A percentile compares a stretch with the other conserved stretches of the same genome.
phyloP scores from a whole-genome alignment of 2,797 vertebrate genomes.

The Lutjanus argentimaculatus region DNA sequence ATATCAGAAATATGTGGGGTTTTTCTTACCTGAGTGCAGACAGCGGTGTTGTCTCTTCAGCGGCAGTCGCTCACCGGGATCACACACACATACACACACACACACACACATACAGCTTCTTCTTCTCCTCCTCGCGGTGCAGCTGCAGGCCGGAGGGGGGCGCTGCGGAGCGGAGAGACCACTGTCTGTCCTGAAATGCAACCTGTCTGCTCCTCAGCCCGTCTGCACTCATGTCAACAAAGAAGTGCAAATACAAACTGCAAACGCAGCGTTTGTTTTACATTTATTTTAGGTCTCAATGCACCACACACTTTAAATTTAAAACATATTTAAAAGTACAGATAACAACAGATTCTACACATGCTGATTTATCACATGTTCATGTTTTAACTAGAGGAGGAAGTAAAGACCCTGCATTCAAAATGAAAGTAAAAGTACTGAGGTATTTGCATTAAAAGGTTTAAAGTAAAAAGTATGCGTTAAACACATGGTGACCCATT shows the following conservation, averaged over 20 bases:
- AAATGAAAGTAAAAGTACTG: neutral
- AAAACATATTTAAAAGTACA: too few relatives aligned
- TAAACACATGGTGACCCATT: neutral
- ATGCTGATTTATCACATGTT: too few relatives aligned
- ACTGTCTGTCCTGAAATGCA: conserved; percentile 54
- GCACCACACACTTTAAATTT: too few relatives aligned
- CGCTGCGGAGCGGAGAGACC: conserved; percentile 66
- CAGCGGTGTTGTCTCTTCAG: conserved; percentile 86
- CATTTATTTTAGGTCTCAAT: too few relatives aligned
- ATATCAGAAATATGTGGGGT: conserved; percentile 8
- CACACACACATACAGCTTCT: too few relatives aligned
- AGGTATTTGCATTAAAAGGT: neutral
- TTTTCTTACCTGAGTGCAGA: conserved; percentile 85
- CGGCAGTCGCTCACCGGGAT: conserved; percentile 83
- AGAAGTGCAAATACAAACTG: too few relatives aligned
- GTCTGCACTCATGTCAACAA: too few relatives aligned
- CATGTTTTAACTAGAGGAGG: neutral
- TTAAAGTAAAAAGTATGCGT: neutral
- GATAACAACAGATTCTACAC: too few relatives aligned
- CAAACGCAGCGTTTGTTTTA: too few relatives aligned
- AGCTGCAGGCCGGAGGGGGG: conserved; percentile 64
- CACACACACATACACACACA: conserved; percentile 40
- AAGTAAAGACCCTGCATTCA: neutral
- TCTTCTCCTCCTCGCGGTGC: conserved; percentile 63
- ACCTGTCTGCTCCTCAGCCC: conserved; percentile 46